Conservation (phyloP, 2,888 invertebrate genomes). For the Scrobipalpa atriplicella region DNA sequence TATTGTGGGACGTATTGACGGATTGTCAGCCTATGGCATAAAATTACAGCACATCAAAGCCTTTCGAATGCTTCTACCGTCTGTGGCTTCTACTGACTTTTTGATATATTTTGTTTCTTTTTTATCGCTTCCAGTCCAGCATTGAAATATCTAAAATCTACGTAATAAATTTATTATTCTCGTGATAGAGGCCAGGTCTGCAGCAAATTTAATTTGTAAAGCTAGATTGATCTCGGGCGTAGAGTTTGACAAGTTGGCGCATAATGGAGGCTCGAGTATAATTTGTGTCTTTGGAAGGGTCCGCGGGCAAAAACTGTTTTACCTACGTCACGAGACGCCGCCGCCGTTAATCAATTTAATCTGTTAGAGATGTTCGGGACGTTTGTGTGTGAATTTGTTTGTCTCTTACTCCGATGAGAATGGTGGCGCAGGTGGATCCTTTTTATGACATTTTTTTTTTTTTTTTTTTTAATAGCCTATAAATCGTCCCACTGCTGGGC, state of each 20-base stretch:
- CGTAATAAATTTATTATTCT: constrained; percentile 1
- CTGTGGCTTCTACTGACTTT: too few species aligned
- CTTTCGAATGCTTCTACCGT: too few species aligned
- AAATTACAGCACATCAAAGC: too few species aligned
- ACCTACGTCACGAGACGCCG: constrained; percentile 33
- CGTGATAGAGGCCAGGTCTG: constrained; percentile 10
- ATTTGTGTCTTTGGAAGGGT: constrained; percentile 30
- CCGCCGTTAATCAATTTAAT: constrained; percentile 36
- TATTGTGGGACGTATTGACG: too few species aligned
- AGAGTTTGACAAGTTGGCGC: constrained; percentile 53
- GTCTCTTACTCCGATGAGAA: background rate
- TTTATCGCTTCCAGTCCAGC: too few species aligned
- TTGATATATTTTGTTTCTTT: too few species aligned
- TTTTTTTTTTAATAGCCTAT: too few species aligned
- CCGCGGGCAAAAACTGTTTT: constrained; percentile 17
- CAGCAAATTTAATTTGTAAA: constrained; percentile 30
- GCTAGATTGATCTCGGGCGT: constrained; percentile 37
- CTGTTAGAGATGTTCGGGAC: background rate
- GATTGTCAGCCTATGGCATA: too few species aligned
- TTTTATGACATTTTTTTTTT: background rate
- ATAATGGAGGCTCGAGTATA: constrained; percentile 38
- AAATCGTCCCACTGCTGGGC: too few species aligned
- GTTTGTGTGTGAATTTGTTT: background rate
- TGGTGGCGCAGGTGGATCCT: background rate
- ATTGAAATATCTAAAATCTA: background rate